Percentiles rank a stretch among this genome's conserved stretches.
Evolutionary conservation across 2,888 invertebrate genomes (phyloP).

Genomic region (Parnassius glacialis): DNA sequence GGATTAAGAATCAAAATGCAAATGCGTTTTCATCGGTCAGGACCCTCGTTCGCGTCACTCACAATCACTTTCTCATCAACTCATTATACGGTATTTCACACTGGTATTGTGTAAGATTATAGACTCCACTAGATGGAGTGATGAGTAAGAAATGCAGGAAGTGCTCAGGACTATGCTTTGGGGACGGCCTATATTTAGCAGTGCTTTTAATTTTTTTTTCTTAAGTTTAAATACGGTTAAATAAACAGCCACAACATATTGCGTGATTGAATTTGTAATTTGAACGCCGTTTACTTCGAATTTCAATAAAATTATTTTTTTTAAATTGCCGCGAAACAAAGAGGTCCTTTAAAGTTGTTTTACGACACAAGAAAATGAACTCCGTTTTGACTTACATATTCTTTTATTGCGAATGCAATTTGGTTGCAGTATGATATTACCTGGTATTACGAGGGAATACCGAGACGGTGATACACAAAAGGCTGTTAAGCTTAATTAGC

Average conservation of each 20-base stretch:
- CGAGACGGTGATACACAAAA: constrained; percentile 52
- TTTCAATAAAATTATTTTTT: constrained; percentile 45
- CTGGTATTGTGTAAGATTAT: no score
- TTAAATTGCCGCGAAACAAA: constrained; percentile 60
- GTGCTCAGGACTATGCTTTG: no score
- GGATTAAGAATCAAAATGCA: no score
- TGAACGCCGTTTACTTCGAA: constrained; percentile 35
- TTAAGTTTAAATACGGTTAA: background rate
- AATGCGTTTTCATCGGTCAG: no score
- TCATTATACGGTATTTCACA: no score
- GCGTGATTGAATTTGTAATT: constrained; percentile 42
- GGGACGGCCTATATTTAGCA: no score
- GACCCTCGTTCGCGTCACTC: no score
- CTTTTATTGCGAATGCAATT: constrained; percentile 56
- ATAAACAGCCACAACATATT: constrained; percentile 25
- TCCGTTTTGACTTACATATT: constrained; percentile 57
- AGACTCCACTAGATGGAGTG: no score
- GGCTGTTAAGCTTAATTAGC: constrained; percentile 41
- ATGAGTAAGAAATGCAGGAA: no score
- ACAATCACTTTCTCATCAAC: no score
- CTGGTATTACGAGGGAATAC: constrained; percentile 47
- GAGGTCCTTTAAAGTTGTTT: constrained; percentile 42
- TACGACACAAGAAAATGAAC: constrained; percentile 40
- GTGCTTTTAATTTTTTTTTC: background rate
- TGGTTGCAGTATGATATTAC: constrained; percentile 44